Evolutionary conservation across 2,797 vertebrate genomes (phyloP), one percentile per base, ranked within the genome.

Genomic region (Meriones psammophilus): DNA sequence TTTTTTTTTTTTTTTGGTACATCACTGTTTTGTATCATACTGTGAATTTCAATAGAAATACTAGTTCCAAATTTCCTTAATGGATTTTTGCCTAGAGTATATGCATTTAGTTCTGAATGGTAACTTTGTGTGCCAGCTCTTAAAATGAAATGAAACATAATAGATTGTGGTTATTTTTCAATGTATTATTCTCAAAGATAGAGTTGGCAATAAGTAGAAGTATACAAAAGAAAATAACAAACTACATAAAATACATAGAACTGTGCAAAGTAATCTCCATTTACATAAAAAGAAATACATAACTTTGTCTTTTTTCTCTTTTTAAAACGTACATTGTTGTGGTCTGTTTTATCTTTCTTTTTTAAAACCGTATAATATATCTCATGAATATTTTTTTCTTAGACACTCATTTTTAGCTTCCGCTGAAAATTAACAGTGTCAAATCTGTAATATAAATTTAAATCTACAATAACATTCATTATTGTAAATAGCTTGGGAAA

Each of bases 41-140:
- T 96, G 94, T 81, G 92, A 94, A 91, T 94, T 97, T 97, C 95
- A 96, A 94, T 88, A 92, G 66, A 94, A 94, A 90, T 88, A 78
- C 71, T 73, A 20, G 26, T 81, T 96, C 78, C 42, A 95, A 94
- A 96, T 93, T 93, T 91, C 8, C 92, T 91, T 97, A 97, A 96
- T 97, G 95, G 88, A 80, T 81, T 94, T 94, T 92, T n/a, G 73
- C 81, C 86, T 94, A 46, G 18, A 64, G 22, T 86, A 80, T 54
- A 33, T 80, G 39, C 64, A 95, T 89, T 96, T 94, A 92, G 64
- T 94, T 89, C 62, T 87, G 78, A 97, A 86, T 93, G n/a, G 17
- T 90, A 92, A 89, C 28, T 74, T 20, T 46, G 24, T 94, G 36
- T 92, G 56, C 60, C 66, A 94, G 46, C 46, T 95, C 96, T 95